phyloP scores from a whole-genome alignment of 2,888 invertebrate species.

The Nematopogon swammerdamellus region DNA sequence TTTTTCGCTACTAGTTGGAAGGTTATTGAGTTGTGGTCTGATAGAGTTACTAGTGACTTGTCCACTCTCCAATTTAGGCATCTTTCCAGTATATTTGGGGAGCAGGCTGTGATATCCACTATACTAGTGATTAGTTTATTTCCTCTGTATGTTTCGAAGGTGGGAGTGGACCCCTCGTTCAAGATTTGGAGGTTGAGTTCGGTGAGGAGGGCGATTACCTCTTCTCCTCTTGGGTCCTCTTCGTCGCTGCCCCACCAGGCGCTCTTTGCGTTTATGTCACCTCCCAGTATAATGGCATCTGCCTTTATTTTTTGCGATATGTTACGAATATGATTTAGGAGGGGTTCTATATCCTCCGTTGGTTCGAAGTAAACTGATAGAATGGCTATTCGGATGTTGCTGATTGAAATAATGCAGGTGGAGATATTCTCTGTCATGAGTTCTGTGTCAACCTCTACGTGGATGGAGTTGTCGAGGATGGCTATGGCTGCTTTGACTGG shows the following conservation, averaged over 20 bases:
- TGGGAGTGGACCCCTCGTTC: slow-evolving; percentile 10
- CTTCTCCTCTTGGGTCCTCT: slow-evolving; percentile 11
- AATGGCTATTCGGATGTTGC: slow-evolving; percentile 3
- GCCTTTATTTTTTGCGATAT: not conserved
- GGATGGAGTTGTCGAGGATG: slow-evolving; percentile 10
- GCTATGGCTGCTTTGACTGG: slow-evolving; percentile 15
- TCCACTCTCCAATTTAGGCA: slow-evolving; percentile 12
- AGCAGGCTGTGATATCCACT: slow-evolving; percentile 13
- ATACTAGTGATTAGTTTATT: slow-evolving; percentile 7
- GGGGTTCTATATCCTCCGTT: not conserved
- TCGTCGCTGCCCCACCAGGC: slow-evolving; percentile 6
- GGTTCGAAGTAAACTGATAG: not conserved
- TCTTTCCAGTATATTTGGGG: no score
- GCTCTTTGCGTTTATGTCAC: not conserved
- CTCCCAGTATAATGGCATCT: not conserved
- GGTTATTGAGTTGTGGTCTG: slow-evolving; percentile 15
- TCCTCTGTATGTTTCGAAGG: slow-evolving; percentile 10
- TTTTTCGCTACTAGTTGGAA: slow-evolving; percentile 4
- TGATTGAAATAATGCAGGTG: slow-evolving; percentile 3
- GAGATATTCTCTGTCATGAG: slow-evolving; percentile 12
- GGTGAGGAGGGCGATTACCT: slow-evolving; percentile 8
- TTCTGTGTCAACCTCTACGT: slow-evolving; percentile 12
- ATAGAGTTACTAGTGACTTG: slow-evolving; percentile 7
- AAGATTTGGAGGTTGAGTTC: slow-evolving; percentile 11
- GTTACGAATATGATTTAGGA: no score